Base-by-base conservation (phyloP, 2,113 vertebrate genomes). In the Aptenodytes forsteri region DNA sequence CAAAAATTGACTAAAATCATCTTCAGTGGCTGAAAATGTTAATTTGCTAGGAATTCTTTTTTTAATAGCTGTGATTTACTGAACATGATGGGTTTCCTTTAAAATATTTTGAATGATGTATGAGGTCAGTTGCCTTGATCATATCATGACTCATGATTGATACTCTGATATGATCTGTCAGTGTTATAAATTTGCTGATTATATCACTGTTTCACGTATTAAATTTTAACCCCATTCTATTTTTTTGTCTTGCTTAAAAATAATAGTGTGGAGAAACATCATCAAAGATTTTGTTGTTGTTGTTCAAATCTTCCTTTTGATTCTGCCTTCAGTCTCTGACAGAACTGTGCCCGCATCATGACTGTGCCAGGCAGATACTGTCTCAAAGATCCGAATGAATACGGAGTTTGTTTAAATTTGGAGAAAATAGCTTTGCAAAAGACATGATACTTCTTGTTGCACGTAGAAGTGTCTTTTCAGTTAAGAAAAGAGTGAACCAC, bases 111-210 rank as follows among this genome's bases (percentile, higher is more conserved):
- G 81, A 67, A 64, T 67, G 88, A 67, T 75, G 38, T 29, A 69
- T 90, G 69, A 76, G 89, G 90, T 97, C 96, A 95, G 72, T 67
- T 96, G 64, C 29, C 46, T 91, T 78, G 58, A 90, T 96, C 72
- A 76, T 87, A 38, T 83, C 20, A 84, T 93, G 82, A 90, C n/a
- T 89, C 66, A 77, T 90, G 47, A 94, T 17, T 93, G 83, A 93
- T 85, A 62, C 40, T 80, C 44, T 95, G 49, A 56, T 84, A 52
- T 32, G 76, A 71, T 93, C 15, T 64, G 47, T 61, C 76, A 67
- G 38, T 71, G 36, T 95, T 89, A 89, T 62, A 93, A 90, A 89
- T 89, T 77, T 85, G n/a, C 59, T 79, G 58, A 83, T 96, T 86
- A 40, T 90, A 50, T 82, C 44, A 83, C 34, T 46, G 16, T 76